Evolutionary conservation across 2,797 vertebrate species (phyloP), one percentile per base, ranked within the genome.

Genomic region (Etheostoma perlongum): DNA sequence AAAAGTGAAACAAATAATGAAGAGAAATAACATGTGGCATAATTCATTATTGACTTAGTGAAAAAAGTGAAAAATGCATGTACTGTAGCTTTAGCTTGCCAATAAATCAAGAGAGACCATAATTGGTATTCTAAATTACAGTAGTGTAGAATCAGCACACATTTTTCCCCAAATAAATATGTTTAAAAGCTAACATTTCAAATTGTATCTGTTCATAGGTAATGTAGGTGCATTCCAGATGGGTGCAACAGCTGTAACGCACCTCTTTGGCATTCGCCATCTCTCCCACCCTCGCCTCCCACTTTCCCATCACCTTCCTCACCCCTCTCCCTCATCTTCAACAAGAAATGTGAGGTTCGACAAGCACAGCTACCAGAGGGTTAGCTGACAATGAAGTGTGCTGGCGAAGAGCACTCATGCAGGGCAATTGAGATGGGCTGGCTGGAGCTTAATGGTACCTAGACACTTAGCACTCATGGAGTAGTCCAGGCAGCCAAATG

Each of bases 381-480:
- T 90, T 85, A 74, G 90, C 83, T 85, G 79, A 70, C 87, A 88
- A 87, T 89, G 77, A 86, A 89, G 84, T 83, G 79, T 83, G 72
- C 78, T 75, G 74, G 81, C 55, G 70, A 77, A 92, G 82, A 84
- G 90, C 85, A 77, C 88, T 91, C 70, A 36, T 85, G 85, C 80
- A 57, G 76, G 62, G 64, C 72, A 72, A 67, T 76, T 18, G 70
- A 85, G 89, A 89, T 77, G 81, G 85, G 81, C 68, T 74, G 72
- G 73, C 69, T 84, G 74, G 80, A 80, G 84, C 79, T 88, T 83
- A 79, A 85, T 86, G 79, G 84, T 77, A 77, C 76, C 30, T 42
- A 87, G 68, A 88, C 72, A 82, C 82, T 90, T 83, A 75, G 74
- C 62, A 66, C 74, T 87, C 69, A 46, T 78, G 52, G 74, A 85